These are phyloP conservation scores for Melanotaenia boesemani DNA, from an alignment of 2,797 vertebrate genomes.

Conservation along the genomic window DNA sequence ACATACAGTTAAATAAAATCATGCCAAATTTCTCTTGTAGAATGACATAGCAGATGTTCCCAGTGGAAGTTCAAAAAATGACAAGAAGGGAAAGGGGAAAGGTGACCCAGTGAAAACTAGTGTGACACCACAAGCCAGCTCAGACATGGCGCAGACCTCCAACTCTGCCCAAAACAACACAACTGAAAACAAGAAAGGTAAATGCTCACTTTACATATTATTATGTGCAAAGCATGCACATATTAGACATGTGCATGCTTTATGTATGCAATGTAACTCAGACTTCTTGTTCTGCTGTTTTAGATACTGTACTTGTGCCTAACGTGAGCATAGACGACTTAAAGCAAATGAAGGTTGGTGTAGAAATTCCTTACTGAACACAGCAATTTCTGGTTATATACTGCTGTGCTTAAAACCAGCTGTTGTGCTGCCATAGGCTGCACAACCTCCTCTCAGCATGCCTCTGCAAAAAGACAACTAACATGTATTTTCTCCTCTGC, in stretches of 20 bases:
- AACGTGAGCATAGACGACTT: constrained; percentile 97
- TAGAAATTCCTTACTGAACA: background rate
- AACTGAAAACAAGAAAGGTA: constrained; percentile 90
- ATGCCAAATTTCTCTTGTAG: constrained; percentile 74
- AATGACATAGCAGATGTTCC: constrained; percentile 98
- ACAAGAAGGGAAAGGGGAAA: constrained; percentile 94
- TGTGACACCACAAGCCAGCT: constrained; percentile 93
- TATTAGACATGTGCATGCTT: background rate
- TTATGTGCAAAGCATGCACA: too few relatives aligned
- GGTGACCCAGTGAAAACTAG: constrained; percentile 90
- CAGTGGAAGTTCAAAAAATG: constrained; percentile 94
- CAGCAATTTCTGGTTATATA: background rate
- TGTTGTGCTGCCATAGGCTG: background rate
- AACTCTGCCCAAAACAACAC: constrained; percentile 84
- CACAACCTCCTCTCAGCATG: background rate
- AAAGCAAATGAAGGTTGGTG: constrained; percentile 96
- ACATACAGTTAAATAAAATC: background rate
- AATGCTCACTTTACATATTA: background rate
- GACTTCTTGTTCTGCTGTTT: constrained; percentile 36
- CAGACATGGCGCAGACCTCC: constrained; percentile 89
- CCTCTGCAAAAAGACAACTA: background rate
- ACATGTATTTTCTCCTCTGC: constrained; percentile 36
- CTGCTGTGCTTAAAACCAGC: background rate
- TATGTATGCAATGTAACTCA: background rate
- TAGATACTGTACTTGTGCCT: constrained; percentile 88